phyloP scores from a whole-genome alignment of 2,113 vertebrate genomes.

The Ceyx margarethae region DNA sequence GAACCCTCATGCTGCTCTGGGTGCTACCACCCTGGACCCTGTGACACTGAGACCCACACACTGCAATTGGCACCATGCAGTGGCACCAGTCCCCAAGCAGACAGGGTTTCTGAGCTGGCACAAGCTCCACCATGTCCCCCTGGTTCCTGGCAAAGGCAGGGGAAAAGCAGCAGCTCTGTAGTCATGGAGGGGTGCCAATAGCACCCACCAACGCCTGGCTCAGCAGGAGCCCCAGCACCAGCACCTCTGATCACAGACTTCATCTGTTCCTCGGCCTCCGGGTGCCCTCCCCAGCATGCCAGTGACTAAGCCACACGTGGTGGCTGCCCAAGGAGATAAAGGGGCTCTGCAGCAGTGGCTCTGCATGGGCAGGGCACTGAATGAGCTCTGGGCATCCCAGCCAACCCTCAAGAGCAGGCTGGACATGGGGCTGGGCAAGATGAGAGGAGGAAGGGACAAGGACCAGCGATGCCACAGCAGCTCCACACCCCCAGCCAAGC shows the following conservation, averaged over 20 bases:
- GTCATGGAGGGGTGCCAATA: rapidly evolving
- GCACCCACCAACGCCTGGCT: not conserved
- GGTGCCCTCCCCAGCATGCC: not conserved
- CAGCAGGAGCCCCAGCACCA: not conserved
- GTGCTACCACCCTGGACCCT: not conserved
- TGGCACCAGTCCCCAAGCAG: not conserved
- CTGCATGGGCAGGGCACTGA: not conserved
- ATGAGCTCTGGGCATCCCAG: not conserved
- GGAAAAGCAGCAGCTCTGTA: not conserved
- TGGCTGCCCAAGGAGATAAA: not conserved
- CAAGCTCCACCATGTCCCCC: not conserved
- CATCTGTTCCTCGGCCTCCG: not conserved
- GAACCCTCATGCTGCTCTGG: not conserved
- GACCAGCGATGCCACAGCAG: not conserved
- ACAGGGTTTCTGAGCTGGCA: rapidly evolving
- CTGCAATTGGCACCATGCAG: not conserved
- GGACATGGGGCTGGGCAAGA: rapidly evolving
- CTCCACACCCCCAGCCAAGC: rapidly evolving
- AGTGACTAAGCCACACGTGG: not conserved
- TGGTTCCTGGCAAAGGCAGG: not conserved
- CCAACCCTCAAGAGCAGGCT: rapidly evolving
- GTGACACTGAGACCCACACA: not conserved
- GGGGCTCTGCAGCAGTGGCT: not conserved
- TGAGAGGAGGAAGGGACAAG: not conserved
- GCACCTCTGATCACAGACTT: not conserved